Evolutionary conservation across 2,797 vertebrate species (phyloP).

Genomic region (Coluber constrictor): DNA sequence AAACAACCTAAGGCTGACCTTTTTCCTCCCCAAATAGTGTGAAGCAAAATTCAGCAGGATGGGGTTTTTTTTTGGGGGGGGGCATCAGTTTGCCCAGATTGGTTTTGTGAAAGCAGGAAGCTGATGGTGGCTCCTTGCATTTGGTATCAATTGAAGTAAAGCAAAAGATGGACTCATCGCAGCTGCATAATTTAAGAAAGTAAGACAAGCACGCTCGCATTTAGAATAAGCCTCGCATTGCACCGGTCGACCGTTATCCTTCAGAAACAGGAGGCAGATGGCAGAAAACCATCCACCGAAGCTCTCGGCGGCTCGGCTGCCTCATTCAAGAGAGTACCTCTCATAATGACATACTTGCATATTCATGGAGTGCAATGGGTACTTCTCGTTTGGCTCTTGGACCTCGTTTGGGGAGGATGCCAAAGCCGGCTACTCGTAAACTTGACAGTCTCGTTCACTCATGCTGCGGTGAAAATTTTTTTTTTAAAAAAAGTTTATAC

Average conservation of each 20-base stretch:
- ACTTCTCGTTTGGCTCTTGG: slow-evolving; percentile 50
- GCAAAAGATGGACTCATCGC: slow-evolving; percentile 63
- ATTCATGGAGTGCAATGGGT: slow-evolving; percentile 64
- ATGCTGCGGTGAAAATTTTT: slow-evolving; percentile 49
- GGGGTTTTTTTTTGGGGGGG: slow-evolving; percentile 16
- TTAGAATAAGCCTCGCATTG: slow-evolving; percentile 59
- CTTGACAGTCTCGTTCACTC: slow-evolving; percentile 47
- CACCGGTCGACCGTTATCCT: slow-evolving; percentile 68
- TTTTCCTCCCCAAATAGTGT: not conserved
- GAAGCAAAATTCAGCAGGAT: not conserved
- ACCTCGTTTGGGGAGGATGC: slow-evolving; percentile 54
- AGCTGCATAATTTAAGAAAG: slow-evolving; percentile 70
- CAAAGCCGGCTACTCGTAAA: slow-evolving; percentile 51
- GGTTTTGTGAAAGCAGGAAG: slow-evolving; percentile 55
- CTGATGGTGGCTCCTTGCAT: slow-evolving; percentile 53
- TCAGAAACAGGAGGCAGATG: slow-evolving; percentile 71
- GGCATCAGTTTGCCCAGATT: slow-evolving; percentile 26
- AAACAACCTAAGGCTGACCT: accelerated
- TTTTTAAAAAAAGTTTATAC: not conserved
- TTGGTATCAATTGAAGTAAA: slow-evolving; percentile 66
- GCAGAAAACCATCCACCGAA: slow-evolving; percentile 67
- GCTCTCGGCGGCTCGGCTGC: slow-evolving; percentile 58
- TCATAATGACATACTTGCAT: slow-evolving; percentile 60
- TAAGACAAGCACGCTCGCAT: slow-evolving; percentile 59
- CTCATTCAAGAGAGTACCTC: slow-evolving; percentile 62